phyloP scores from a whole-genome alignment of 2,113 vertebrate genomes.

The Urocynchramus pylzowi region DNA sequence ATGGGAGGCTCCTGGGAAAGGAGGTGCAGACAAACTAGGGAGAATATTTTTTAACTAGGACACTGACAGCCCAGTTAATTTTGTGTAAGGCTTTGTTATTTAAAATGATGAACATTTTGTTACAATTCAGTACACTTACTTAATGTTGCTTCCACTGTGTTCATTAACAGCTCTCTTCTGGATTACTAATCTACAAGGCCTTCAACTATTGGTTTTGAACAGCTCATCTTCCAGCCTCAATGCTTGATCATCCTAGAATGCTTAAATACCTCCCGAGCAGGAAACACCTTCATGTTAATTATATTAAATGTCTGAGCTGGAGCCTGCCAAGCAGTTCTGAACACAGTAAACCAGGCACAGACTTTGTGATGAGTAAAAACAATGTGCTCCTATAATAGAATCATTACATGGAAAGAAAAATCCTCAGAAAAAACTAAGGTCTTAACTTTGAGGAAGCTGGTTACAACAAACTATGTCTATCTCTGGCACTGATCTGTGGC shows the following conservation, averaged over 20 bases:
- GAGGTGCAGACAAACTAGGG: neutral
- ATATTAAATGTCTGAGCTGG: slow-evolving; percentile 12
- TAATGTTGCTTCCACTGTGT: slow-evolving; percentile 22
- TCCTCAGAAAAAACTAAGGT: neutral
- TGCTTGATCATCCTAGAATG: neutral
- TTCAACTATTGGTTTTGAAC: slow-evolving; percentile 15
- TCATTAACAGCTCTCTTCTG: slow-evolving; percentile 19
- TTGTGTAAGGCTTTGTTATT: slow-evolving; percentile 35
- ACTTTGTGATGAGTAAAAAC: neutral
- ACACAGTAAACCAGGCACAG: neutral
- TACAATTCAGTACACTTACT: slow-evolving; percentile 38
- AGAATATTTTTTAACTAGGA: neutral
- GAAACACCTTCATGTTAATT: slow-evolving; percentile 47
- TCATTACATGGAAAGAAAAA: neutral
- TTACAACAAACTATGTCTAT: neutral
- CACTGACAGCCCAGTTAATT: neutral
- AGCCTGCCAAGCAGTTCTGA: slow-evolving; percentile 2
- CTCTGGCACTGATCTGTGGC: neutral
- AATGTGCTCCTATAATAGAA: neutral
- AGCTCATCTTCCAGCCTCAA: slow-evolving; percentile 17
- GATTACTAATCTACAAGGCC: slow-evolving; percentile 6
- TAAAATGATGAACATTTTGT: slow-evolving; percentile 32
- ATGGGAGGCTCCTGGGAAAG: neutral
- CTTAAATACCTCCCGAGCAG: neutral
- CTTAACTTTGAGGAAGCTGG: neutral